These are phyloP conservation scores for Phaetusa simplex DNA, from an alignment of 2,113 vertebrate species.

Conservation along the genomic window DNA sequence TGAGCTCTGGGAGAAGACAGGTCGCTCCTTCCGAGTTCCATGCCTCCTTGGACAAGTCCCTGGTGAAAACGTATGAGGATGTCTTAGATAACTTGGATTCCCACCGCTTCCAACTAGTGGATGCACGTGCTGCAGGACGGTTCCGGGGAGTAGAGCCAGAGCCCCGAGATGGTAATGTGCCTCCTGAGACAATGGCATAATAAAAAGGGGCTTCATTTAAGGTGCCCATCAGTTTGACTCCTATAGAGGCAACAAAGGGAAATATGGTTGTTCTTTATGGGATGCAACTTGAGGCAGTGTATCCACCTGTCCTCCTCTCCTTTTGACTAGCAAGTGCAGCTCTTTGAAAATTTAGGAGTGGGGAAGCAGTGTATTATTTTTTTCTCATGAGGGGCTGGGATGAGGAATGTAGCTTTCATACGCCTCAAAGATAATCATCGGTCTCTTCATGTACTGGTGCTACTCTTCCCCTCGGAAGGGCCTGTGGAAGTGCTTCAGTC, in stretches of 20 bases:
- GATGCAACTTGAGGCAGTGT: background rate
- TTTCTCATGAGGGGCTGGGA: background rate
- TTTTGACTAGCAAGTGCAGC: background rate
- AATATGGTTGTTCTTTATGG: background rate
- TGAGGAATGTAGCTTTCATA: background rate
- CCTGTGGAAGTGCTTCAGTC: background rate
- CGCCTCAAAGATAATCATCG: background rate
- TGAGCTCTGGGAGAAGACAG: slow-evolving; percentile 72
- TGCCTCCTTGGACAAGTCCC: slow-evolving; percentile 71
- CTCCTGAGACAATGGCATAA: background rate
- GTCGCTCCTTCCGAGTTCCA: slow-evolving; percentile 72
- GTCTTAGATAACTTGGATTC: slow-evolving; percentile 83
- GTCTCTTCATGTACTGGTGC: background rate
- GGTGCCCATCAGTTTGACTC: background rate
- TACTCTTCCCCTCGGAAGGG: background rate
- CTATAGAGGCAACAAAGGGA: background rate
- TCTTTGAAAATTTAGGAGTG: background rate
- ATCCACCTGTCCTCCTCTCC: background rate
- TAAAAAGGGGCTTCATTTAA: background rate
- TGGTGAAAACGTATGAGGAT: slow-evolving; percentile 86
- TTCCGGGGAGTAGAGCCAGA: slow-evolving; percentile 90
- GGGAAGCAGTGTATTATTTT: background rate
- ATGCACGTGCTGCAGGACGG: slow-evolving; percentile 82
- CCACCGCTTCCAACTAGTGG: slow-evolving; percentile 82
- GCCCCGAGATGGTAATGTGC: slow-evolving; percentile 85